Evolutionary conservation across 1,140 invertebrate species (phyloP), one percentile per base, ranked within the genome.

Genomic region (Tetragonula clypearis): DNA sequence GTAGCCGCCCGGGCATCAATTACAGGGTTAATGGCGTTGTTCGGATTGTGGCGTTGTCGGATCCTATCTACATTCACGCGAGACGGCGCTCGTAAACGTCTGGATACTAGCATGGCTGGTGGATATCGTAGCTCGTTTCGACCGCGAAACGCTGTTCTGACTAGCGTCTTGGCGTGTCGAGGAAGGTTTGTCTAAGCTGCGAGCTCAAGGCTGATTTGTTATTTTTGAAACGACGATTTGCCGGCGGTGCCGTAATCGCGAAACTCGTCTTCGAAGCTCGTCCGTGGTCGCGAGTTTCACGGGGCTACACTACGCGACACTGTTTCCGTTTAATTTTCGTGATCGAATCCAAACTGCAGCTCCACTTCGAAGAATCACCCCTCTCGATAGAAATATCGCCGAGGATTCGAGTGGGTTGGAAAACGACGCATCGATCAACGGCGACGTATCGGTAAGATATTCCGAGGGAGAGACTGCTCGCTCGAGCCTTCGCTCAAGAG

Each of bases 1-100:
- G 6, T 15, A 66, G 30, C 30, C n/a, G 62, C 55, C 17, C 15
- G n/a, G n/a, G 17, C 65, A 30, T 21, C 21, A 58, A 79, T 79
- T 68, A 69, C 1, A 26, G 26, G 15, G 58, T 12, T 30, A 55
- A 79, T 30, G 21, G 23, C 49, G 65, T 21, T 15, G 58, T 53
- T 30, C 60, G 19, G 72, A 86, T 86, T 80, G 62, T 69, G 74
- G 35, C 35, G 35, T 35, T 35, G 35, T 35, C 35, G 35, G 35
- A 35, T 35, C 17, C 56, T 14, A 30, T 23, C 41, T 71, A 56
- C 55, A 23, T 81, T 30, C 58, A 58, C 58, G 58, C n/a, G 74
- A 15, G 56, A 56, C n/a, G 41, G n/a, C 19, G n/a, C 35, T 3
- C 68, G 21, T 19, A 17, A 23, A 41, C 66, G 30, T 69, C 35